Evolutionary conservation across 2,888 invertebrate species (phyloP).

Genomic region (Iselma pallidipennis): DNA sequence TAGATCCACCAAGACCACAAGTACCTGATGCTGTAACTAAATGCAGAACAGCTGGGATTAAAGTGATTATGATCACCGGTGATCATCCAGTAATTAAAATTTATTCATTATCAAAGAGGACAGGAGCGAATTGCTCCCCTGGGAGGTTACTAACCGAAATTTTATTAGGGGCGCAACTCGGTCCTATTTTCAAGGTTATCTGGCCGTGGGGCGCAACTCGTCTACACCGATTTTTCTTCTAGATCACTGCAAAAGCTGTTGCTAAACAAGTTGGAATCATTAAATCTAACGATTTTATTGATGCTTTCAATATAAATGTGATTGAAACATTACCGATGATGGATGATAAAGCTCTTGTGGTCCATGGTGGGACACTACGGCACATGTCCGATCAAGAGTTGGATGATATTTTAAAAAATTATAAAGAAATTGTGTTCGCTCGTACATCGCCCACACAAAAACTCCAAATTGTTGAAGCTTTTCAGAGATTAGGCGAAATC

Average conservation of each 20-base stretch:
- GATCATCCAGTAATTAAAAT: constrained; percentile 69
- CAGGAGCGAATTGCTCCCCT: no score
- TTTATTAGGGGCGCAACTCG: no score
- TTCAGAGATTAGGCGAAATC: constrained; percentile 75
- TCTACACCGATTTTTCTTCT: no score
- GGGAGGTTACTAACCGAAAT: no score
- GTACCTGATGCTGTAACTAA: constrained; percentile 69
- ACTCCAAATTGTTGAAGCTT: constrained; percentile 74
- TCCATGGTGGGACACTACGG: constrained; percentile 59
- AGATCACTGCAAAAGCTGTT: constrained; percentile 75
- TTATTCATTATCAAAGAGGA: background rate
- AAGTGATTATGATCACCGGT: constrained; percentile 80
- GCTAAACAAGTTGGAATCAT: constrained; percentile 77
- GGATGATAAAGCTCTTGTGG: constrained; percentile 59
- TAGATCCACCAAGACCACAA: constrained; percentile 69
- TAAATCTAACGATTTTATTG: constrained; percentile 53
- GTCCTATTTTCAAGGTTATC: no score
- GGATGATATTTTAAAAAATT: constrained; percentile 61
- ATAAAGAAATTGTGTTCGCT: constrained; percentile 68
- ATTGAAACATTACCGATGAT: constrained; percentile 44
- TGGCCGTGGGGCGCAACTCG: no score
- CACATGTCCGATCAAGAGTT: constrained; percentile 56
- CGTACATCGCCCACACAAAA: constrained; percentile 62
- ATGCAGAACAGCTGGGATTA: constrained; percentile 77
- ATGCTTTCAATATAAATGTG: constrained; percentile 43